Evolutionary conservation across 1,140 invertebrate genomes (phyloP).

Genomic region (Polypedilum vanderplanki): DNA sequence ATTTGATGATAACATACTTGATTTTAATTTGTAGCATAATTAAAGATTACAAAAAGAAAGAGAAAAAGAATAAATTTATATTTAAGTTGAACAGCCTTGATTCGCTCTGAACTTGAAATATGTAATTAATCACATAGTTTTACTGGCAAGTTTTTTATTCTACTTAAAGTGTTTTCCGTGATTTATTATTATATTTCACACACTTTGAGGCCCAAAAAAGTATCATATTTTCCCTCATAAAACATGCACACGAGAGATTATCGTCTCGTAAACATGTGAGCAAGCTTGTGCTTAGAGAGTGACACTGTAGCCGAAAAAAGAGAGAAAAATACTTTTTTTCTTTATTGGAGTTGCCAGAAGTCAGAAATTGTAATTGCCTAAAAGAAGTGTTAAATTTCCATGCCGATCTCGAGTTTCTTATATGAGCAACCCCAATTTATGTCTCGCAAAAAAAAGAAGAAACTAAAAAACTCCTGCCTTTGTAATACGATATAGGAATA

Average conservation of each 20-base stretch:
- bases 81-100: too few species aligned
- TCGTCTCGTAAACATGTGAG: neutral
- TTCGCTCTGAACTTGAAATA: too few species aligned
- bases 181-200: conserved; percentile 20
- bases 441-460: neutral
- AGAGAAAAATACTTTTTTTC: neutral
- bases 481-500: neutral
- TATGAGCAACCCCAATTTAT: conserved; percentile 25
- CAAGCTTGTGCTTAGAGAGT: conserved; percentile 3
- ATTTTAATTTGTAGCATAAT: too few species aligned
- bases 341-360: conserved; percentile 27
- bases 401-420: neutral
- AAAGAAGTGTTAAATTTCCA: neutral
- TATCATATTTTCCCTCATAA: conserved; percentile 14
- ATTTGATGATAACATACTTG: too few species aligned
- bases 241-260: neutral
- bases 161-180: conserved; percentile 3
- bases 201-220: conserved; percentile 5
- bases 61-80: too few species aligned
- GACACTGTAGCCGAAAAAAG: conserved; percentile 1
- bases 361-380: conserved; percentile 3
- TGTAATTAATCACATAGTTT: too few species aligned
- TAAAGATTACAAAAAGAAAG: too few species aligned
- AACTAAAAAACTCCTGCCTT: conserved; percentile 12
- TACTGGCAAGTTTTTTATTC: neutral